Conservation (phyloP, 2,113 vertebrate genomes). For the Capreolus pygargus region DNA sequence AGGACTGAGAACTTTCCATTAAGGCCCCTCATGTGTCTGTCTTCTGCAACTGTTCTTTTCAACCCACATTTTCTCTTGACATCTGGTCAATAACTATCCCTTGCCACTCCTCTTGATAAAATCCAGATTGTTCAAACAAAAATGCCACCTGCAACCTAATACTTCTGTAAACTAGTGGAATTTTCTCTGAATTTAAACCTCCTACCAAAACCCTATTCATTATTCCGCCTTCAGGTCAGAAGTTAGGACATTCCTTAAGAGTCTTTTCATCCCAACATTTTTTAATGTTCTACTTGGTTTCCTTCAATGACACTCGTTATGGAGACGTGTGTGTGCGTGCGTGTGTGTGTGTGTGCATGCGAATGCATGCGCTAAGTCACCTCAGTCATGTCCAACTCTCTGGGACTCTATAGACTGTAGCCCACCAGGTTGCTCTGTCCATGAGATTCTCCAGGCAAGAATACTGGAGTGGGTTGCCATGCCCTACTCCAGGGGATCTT, state of each 20-base stretch:
- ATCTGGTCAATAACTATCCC: background rate
- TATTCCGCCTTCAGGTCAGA: background rate
- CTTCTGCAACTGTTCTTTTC: background rate
- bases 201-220: background rate
- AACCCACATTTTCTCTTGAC: background rate
- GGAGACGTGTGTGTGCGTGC: background rate
- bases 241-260: background rate
- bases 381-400: background rate
- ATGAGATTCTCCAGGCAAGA: background rate
- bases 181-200: background rate
- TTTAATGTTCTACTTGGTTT: background rate
- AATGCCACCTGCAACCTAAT: background rate
- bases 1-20: background rate
- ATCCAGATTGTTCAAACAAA: background rate
- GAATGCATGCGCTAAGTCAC: rapidly evolving
- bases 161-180: background rate
- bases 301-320: background rate
- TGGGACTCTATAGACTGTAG: background rate
- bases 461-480: background rate
- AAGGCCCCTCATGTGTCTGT: background rate
- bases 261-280: background rate
- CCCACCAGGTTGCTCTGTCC: background rate
- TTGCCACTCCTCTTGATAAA: background rate
- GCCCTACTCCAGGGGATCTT: background rate
- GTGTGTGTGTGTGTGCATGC: rapidly evolving